phyloP scores from a whole-genome alignment of 1,140 invertebrate genomes.

The Ctenoplectra terminalis region DNA sequence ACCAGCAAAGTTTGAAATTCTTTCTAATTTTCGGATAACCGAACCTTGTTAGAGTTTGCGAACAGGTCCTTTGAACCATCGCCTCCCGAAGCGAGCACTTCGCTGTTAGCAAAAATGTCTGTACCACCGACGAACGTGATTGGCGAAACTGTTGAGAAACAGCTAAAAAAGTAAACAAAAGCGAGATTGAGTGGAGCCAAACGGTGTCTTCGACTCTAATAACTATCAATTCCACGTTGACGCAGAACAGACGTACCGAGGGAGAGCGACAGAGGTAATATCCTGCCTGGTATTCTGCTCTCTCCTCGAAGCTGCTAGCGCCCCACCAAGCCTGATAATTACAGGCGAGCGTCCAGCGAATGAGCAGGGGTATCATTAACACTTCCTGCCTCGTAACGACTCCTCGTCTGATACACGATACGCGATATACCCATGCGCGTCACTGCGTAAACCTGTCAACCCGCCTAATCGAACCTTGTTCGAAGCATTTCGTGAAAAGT shows the following conservation, averaged over 20 bases:
- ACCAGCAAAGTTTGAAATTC: too few relatives aligned
- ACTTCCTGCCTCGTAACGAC: conserved; percentile 82
- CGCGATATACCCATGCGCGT: conserved; percentile 73
- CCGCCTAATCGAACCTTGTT: conserved; percentile 67
- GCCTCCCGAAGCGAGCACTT: too few relatives aligned
- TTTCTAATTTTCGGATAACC: too few relatives aligned
- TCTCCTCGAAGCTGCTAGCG: conserved; percentile 35
- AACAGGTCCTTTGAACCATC: too few relatives aligned
- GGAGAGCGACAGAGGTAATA: conserved; percentile 33
- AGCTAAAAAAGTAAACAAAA: not conserved
- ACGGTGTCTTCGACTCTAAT: conserved; percentile 36
- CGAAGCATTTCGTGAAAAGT: too few relatives aligned
- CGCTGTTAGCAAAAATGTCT: too few relatives aligned
- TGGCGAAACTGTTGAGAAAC: too few relatives aligned
- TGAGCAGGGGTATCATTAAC: conserved; percentile 82
- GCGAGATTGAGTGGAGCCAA: not conserved
- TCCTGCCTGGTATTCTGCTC: conserved; percentile 24
- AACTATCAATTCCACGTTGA: conserved; percentile 56
- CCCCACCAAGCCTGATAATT: conserved; percentile 77
- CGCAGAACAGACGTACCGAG: conserved; percentile 14
- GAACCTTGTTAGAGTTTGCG: too few relatives aligned
- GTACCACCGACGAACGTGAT: too few relatives aligned
- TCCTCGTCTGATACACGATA: conserved; percentile 78
- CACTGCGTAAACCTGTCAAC: conserved; percentile 79
- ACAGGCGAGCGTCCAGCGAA: conserved; percentile 81